phyloP scores from a whole-genome alignment of 2,888 invertebrate species.

The Cephalotes varians region DNA sequence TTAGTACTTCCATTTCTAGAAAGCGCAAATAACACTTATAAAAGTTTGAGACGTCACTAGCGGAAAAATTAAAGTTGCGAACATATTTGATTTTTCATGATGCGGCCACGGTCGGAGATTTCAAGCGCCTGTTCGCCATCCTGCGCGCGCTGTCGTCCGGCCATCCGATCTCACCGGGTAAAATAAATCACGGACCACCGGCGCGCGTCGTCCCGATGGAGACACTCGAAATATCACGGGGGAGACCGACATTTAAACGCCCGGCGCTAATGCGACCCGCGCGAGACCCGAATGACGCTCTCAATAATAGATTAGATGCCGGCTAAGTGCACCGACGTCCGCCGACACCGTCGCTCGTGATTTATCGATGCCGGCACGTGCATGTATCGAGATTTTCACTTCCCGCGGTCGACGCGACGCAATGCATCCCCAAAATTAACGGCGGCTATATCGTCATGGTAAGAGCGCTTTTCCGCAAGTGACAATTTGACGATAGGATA shows the following conservation, averaged over 20 bases:
- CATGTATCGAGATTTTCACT: constrained; percentile 80
- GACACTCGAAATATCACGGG: constrained; percentile 71
- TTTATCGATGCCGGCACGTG: constrained; percentile 82
- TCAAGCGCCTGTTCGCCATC: constrained; percentile 25
- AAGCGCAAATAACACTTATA: not conserved
- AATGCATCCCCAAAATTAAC: constrained; percentile 47
- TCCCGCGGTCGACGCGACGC: constrained; percentile 61
- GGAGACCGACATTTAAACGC: constrained; percentile 75
- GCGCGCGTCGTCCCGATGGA: constrained; percentile 52
- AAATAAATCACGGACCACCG: constrained; percentile 73
- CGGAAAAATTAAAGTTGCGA: not conserved
- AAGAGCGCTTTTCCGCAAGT: constrained; percentile 29
- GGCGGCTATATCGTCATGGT: constrained; percentile 38
- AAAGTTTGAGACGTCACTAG: not conserved
- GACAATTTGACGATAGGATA: constrained; percentile 19
- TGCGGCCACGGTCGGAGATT: not conserved
- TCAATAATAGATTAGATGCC: constrained; percentile 84
- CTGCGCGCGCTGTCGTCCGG: constrained; percentile 14
- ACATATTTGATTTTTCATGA: constrained; percentile 31
- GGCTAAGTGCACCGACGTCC: constrained; percentile 81
- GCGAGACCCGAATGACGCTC: constrained; percentile 78
- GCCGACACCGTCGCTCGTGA: constrained; percentile 74
- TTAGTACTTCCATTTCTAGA: not conserved
- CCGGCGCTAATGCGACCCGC: constrained; percentile 76
- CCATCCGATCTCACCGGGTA: constrained; percentile 69